Evolutionary conservation across 1,140 invertebrate species (phyloP).

Genomic region (Drosophila nigromelanica): DNA sequence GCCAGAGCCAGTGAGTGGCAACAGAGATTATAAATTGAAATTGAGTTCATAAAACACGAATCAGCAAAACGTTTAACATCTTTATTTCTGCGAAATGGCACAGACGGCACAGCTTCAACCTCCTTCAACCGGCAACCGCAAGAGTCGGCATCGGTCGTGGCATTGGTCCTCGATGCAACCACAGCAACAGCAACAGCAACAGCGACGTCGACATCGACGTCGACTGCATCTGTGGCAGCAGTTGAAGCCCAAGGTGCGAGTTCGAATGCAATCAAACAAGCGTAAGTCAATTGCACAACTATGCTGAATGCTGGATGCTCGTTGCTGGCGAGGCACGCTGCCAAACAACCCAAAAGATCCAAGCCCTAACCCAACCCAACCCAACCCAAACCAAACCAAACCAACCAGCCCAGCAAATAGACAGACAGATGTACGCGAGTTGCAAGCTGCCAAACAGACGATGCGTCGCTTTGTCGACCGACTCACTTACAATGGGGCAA

Average conservation of each 20-base stretch:
- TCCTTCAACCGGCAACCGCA: conserved; percentile 35
- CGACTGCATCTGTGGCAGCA: conserved; percentile 13
- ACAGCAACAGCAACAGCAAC: conserved; percentile 13
- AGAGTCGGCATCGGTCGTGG: conserved; percentile 43
- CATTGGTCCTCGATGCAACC: conserved; percentile 31
- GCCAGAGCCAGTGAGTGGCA: conserved; percentile 68
- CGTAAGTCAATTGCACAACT: conserved; percentile 75
- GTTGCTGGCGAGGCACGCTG: conserved; percentile 15
- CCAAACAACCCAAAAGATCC: conserved; percentile 31
- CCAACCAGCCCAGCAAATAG: conserved; percentile 54
- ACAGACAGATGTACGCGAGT: conserved; percentile 72
- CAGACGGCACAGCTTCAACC: conserved; percentile 35
- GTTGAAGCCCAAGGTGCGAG: conserved; percentile 65
- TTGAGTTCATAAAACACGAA: conserved; percentile 84
- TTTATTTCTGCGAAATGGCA: conserved; percentile 80
- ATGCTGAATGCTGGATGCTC: conserved; percentile 20
- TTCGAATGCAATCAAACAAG: conserved; percentile 82
- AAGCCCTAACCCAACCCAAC: background rate
- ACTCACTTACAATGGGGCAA: conserved; percentile 41
- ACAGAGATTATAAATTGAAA: conserved; percentile 83
- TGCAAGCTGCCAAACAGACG: conserved; percentile 60
- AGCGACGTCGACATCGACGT: conserved; percentile 21
- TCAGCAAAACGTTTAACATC: conserved; percentile 84
- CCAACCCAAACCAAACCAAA: background rate
- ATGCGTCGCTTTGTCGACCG: conserved; percentile 45